phyloP scores from a whole-genome alignment of 1,140 invertebrate genomes.

The Drosophila nigromelanica region DNA sequence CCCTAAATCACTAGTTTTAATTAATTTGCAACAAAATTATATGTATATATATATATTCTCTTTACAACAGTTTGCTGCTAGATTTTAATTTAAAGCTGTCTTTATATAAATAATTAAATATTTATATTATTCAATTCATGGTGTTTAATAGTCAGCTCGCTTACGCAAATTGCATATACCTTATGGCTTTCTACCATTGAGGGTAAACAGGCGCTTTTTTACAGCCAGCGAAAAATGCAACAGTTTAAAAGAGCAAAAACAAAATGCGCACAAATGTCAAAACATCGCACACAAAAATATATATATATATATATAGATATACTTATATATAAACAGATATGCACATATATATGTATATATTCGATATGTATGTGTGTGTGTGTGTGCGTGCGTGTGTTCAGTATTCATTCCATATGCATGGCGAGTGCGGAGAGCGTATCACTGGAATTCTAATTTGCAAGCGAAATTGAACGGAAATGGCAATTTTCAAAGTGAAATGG shows the following conservation, averaged over 20 bases:
- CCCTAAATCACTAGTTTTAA: too few species aligned
- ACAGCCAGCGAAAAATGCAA: slow-evolving; percentile 63
- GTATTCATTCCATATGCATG: slow-evolving; percentile 70
- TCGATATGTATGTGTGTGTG: background rate
- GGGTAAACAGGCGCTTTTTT: slow-evolving; percentile 32
- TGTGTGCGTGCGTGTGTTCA: slow-evolving; percentile 13
- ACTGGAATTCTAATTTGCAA: slow-evolving; percentile 82
- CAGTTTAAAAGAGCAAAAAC: slow-evolving; percentile 61
- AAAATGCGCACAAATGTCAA: slow-evolving; percentile 61
- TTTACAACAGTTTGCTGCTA: too few species aligned
- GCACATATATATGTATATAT: background rate
- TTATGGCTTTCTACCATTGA: background rate
- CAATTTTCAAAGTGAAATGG: slow-evolving; percentile 82
- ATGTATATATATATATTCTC: background rate
- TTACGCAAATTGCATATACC: background rate
- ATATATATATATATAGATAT: slow-evolving; percentile 6
- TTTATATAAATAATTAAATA: background rate
- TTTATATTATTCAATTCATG: too few species aligned
- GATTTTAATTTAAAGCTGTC: too few species aligned
- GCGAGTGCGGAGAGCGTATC: slow-evolving; percentile 67
- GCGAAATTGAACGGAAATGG: slow-evolving; percentile 82
- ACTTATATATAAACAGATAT: too few species aligned
- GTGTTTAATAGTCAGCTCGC: too few species aligned
- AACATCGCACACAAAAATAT: slow-evolving; percentile 40
- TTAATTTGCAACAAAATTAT: too few species aligned